phyloP scores from a whole-genome alignment of 37 sponge, comb jelly and placozoan species.

The Axinella damicornis region DNA sequence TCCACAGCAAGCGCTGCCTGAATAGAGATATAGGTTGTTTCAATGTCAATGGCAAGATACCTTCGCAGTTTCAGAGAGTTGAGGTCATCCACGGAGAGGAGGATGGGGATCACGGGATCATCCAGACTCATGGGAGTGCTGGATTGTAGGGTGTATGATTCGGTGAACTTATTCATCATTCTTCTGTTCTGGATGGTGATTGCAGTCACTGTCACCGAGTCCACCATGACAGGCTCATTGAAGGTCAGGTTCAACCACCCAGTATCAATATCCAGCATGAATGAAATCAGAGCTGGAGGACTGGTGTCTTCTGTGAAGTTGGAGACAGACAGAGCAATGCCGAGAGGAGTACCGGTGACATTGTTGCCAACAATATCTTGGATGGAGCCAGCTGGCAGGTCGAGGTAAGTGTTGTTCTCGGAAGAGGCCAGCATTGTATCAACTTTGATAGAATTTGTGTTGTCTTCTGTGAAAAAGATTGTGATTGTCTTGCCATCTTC shows the following conservation, averaged over 20 bases:
- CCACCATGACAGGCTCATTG: slow-evolving; percentile 75
- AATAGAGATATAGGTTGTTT: slow-evolving; percentile 68
- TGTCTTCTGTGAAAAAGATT: slow-evolving; percentile 41
- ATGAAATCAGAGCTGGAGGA: slow-evolving; percentile 61
- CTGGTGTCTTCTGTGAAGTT: slow-evolving; percentile 64
- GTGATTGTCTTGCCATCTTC: slow-evolving; percentile 66
- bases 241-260: slow-evolving; percentile 80
- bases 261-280: slow-evolving; percentile 65
- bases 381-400: slow-evolving; percentile 35
- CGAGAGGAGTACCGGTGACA: slow-evolving; percentile 23
- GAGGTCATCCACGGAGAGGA: slow-evolving; percentile 79
- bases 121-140: slow-evolving; percentile 13
- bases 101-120: slow-evolving; percentile 49
- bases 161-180: slow-evolving; percentile 33
- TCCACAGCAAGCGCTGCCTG: slow-evolving; percentile 35
- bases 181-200: slow-evolving; percentile 77
- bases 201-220: slow-evolving; percentile 33
- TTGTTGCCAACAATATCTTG: slow-evolving; percentile 60
- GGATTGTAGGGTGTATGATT: slow-evolving; percentile 23
- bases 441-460: slow-evolving; percentile 83
- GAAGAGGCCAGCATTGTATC: slow-evolving; percentile 66
- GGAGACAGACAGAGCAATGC: slow-evolving; percentile 22
- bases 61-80: slow-evolving; percentile 83
- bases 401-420: slow-evolving; percentile 65
- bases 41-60: slow-evolving; percentile 67